phyloP scores from a whole-genome alignment of 2,888 invertebrate species.

The Callimorpha dominula region DNA sequence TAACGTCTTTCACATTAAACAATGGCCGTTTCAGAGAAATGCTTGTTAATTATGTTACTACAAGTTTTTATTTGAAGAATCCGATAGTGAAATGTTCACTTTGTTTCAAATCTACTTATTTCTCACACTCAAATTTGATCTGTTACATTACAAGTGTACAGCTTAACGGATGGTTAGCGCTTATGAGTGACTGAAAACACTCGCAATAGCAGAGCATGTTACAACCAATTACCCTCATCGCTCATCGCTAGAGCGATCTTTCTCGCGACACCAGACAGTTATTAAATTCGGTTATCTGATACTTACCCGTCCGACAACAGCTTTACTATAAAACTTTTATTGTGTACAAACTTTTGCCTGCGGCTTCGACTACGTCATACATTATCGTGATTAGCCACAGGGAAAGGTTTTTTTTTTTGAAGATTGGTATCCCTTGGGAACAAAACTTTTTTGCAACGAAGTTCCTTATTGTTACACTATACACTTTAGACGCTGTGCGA shows the following conservation, averaged over 20 bases:
- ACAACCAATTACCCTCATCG: background rate
- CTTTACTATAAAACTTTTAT: background rate
- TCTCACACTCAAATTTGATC: background rate
- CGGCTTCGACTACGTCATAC: too few species aligned
- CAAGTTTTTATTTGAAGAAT: conserved; percentile 28
- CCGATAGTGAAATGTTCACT: conserved; percentile 7
- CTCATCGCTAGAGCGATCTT: background rate
- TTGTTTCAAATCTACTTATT: background rate
- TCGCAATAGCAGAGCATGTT: too few species aligned
- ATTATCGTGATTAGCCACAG: too few species aligned
- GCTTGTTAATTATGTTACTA: conserved; percentile 27
- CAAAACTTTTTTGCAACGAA: too few species aligned
- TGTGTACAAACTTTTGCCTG: too few species aligned
- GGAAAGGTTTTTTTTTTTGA: too few species aligned
- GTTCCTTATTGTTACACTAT: too few species aligned
- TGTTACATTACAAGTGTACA: background rate
- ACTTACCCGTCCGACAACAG: background rate
- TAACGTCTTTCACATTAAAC: conserved; percentile 27
- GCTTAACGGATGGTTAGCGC: background rate
- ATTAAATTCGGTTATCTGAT: background rate
- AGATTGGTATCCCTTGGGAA: too few species aligned
- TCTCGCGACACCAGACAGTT: background rate
- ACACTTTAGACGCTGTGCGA: too few species aligned
- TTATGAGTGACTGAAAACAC: background rate
- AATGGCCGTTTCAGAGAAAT: conserved; percentile 36